phyloP scores from a whole-genome alignment of 2,113 vertebrate genomes.

The Beaufortia kweichowensis region DNA sequence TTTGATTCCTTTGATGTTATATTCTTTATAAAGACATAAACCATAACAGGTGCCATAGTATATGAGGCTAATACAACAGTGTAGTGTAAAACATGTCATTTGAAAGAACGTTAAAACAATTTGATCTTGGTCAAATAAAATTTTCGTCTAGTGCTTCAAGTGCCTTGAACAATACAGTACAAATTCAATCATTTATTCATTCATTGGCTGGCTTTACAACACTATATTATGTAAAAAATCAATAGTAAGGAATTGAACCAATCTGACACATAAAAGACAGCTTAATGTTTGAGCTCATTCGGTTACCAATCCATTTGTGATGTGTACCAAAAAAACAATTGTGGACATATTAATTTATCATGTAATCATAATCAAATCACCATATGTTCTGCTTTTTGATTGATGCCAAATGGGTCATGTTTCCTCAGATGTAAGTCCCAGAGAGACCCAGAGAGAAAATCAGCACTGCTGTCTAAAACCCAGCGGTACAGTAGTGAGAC shows the following conservation, averaged over 20 bases:
- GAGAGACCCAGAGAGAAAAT: background rate
- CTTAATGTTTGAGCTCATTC: background rate
- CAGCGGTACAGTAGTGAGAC: conserved; percentile 6
- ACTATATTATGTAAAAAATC: background rate
- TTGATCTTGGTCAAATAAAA: background rate
- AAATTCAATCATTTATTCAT: background rate
- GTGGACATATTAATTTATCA: conserved; percentile 3
- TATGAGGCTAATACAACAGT: too few species aligned
- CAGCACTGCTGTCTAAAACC: background rate
- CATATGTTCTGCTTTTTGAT: background rate
- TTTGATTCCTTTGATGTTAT: too few species aligned
- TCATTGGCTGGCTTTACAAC: background rate
- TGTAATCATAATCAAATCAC: conserved; percentile 15
- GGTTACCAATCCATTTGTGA: background rate
- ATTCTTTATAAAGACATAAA: too few species aligned
- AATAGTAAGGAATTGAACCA: background rate
- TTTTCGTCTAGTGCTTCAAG: too few species aligned
- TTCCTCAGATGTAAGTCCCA: conserved; percentile 28
- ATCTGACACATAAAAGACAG: background rate
- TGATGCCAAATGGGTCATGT: conserved; percentile 34
- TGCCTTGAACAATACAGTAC: background rate
- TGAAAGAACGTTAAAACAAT: background rate
- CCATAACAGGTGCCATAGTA: too few species aligned
- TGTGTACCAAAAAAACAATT: conserved; percentile 9
- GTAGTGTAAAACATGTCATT: background rate